A percentile compares a stretch with the other conserved stretches of the same genome.
Evolutionary conservation across 1,140 invertebrate species (phyloP).

Genomic region (Rhysida immarginata): DNA sequence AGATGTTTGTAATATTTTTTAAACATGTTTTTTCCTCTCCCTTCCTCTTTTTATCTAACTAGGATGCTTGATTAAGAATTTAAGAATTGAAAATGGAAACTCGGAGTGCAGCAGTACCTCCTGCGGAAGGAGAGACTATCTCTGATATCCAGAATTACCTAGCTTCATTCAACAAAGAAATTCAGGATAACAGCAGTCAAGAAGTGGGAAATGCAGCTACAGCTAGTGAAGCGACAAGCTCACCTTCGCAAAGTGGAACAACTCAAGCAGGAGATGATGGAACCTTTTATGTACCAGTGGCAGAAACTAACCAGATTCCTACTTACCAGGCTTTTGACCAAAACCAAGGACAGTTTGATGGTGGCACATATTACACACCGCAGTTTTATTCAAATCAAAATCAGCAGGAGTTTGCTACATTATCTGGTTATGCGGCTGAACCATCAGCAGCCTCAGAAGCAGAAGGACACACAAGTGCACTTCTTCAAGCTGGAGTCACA

Average conservation of each 20-base stretch:
- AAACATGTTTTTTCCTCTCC: too few species aligned
- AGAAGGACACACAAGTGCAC: neutral
- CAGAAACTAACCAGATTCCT: neutral
- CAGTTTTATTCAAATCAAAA: conserved; percentile 2
- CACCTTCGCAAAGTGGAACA: conserved; percentile 22
- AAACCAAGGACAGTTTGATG: conserved; percentile 4
- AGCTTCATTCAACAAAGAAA: conserved; percentile 71
- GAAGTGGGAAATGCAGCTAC: conserved; percentile 4
- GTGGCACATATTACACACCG: neutral
- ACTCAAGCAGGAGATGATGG: neutral
- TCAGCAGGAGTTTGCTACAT: conserved; percentile 1
- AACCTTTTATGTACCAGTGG: conserved; percentile 7
- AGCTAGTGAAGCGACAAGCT: conserved; percentile 14
- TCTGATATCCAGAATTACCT: conserved; percentile 68
- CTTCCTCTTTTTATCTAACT: too few species aligned
- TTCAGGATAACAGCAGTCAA: conserved; percentile 36
- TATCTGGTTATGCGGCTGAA: neutral
- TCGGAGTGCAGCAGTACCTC: neutral
- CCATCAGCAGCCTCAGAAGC: neutral
- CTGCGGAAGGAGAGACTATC: conserved; percentile 33
- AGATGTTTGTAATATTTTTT: too few species aligned
- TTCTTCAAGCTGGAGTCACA: neutral
- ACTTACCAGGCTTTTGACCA: conserved; percentile 1
- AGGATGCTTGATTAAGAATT: too few species aligned
- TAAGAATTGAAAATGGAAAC: conserved; percentile 3